phyloP scores from a whole-genome alignment of 2,888 invertebrate species.

The Meiosimyza decipiens region DNA sequence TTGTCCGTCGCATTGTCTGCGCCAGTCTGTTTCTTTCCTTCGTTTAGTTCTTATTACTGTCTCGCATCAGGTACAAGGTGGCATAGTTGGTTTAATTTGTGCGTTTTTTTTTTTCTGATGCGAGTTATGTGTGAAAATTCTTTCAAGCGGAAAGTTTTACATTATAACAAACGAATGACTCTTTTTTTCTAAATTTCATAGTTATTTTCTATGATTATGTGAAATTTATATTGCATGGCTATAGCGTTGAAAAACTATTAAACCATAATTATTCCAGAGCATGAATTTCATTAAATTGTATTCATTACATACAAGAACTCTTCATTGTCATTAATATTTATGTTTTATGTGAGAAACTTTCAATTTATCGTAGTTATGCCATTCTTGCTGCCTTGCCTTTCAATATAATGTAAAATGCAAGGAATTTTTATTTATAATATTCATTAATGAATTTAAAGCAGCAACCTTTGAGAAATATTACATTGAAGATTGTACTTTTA shows the following conservation, averaged over 20 bases:
- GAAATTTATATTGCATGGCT: background rate
- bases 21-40: background rate
- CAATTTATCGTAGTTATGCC: too few species aligned
- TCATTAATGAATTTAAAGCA: too few species aligned
- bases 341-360: background rate
- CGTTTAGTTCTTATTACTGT: background rate
- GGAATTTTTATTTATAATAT: too few species aligned
- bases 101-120: background rate
- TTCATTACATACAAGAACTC: background rate
- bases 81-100: background rate
- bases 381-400: too few species aligned
- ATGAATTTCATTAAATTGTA: conserved; percentile 15
- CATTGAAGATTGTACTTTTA: too few species aligned
- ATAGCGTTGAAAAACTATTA: background rate
- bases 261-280: conserved; percentile 13
- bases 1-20: background rate
- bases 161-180: background rate
- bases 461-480: too few species aligned
- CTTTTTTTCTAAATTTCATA: background rate
- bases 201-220: background rate
- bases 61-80: conserved; percentile 14
- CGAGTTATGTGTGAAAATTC: conserved; percentile 32
- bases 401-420: too few species aligned
- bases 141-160: conserved; percentile 24
- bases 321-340: background rate